phyloP scores from a whole-genome alignment of 1,140 invertebrate species.

The Gonatopus flavifemur region DNA sequence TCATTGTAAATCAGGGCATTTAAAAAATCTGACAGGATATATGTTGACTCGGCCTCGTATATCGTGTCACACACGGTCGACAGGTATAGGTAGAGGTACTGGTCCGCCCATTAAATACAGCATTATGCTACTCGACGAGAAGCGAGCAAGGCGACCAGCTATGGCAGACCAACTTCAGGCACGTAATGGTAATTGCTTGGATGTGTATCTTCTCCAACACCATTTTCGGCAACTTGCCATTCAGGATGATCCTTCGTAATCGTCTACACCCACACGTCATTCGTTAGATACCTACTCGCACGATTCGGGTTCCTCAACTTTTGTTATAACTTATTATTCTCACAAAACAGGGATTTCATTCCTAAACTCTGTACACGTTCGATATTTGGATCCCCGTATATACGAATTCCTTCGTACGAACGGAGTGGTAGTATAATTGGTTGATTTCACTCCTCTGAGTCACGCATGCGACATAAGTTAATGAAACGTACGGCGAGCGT shows the following conservation, averaged over 20 bases:
- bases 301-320: too few species aligned
- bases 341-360: too few species aligned
- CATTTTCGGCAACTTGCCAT: constrained; percentile 52
- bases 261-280: too few species aligned
- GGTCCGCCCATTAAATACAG: constrained; percentile 53
- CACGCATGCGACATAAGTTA: constrained; percentile 52
- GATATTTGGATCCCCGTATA: too few species aligned
- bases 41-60: constrained; percentile 53
- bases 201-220: constrained; percentile 43
- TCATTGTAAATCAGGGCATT: constrained; percentile 56
- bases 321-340: too few species aligned
- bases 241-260: too few species aligned
- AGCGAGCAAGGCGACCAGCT: neutral
- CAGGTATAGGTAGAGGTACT: constrained; percentile 1
- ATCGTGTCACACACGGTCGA: constrained; percentile 43
- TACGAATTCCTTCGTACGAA: neutral
- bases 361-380: too few species aligned
- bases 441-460: constrained; percentile 43
- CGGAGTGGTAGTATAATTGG: constrained; percentile 31
- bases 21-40: constrained; percentile 55
- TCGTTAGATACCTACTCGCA: too few species aligned
- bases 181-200: constrained; percentile 49
- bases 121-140: constrained; percentile 47
- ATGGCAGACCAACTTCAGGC: constrained; percentile 40
- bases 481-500: constrained; percentile 46